Base-by-base conservation (phyloP, 37 sponge, comb jelly and placozoan species). In the Chondrosia reniformis region DNA sequence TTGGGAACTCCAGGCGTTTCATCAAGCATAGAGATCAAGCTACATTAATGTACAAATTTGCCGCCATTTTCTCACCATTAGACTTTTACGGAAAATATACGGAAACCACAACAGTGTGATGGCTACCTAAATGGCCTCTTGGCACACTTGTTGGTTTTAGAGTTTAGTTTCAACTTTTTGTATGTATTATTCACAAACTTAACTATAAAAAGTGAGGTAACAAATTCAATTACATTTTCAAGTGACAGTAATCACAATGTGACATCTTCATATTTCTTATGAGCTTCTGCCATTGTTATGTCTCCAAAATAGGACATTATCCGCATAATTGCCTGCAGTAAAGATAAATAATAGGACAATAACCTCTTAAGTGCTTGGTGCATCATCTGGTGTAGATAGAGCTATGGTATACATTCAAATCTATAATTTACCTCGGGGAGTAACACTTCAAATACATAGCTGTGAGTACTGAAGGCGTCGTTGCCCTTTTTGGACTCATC, bases 51-150 rank as follows among this genome's bases (percentile, higher is more conserved):
- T n/a, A n/a, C n/a, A n/a, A 24, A 56, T 24, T 56, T 56, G 27
- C 58, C 58, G 58, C 58, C 58, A 56, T 56, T 56, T 56, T 56
- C 58, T 56, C 58, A 56, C 58, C 58, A 56, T 4, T 56, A 2
- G 58, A 56, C 27, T 56, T 56, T 8, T 56, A 56, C 58, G 58
- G 58, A 56, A 56, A 24, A 28, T 28, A 56, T 28, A 8, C 8
- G 3, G 7, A 56, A 15, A 56, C 58, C 58, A 6, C 58, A 56
- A 56, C n/a, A 56, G n/a, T n/a, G n/a, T n/a, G n/a, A n/a, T n/a
- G n/a, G n/a, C n/a, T n/a, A n/a, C n/a, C n/a, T n/a, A n/a, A n/a
- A n/a, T n/a, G n/a, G n/a, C n/a, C n/a, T n/a, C n/a, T n/a, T n/a
- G n/a, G n/a, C n/a, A n/a, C n/a, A n/a, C n/a, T n/a, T n/a, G n/a